Percentiles rank a stretch among this genome's conserved stretches.
phyloP scores from a whole-genome alignment of 2,113 vertebrate genomes.

The Sorex fumeus region DNA sequence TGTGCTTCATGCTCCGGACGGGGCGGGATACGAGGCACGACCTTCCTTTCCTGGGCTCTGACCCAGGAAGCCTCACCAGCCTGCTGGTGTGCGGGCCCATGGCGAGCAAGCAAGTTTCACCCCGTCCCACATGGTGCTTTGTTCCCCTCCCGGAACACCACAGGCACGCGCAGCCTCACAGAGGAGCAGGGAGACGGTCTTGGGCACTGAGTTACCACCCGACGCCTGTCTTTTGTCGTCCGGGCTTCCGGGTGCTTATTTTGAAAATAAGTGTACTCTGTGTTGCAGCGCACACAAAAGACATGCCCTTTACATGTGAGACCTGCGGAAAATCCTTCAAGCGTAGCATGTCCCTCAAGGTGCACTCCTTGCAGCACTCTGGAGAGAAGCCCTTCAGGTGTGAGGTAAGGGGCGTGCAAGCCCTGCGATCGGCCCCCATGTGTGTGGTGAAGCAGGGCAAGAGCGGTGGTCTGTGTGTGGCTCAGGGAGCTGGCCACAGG shows the following conservation, averaged over 20 bases:
- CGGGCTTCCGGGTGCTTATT: background rate
- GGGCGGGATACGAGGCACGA: background rate
- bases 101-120: background rate
- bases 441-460: rapidly evolving
- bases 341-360: conserved; percentile 99
- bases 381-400: conserved; percentile 98
- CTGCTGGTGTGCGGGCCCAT: background rate
- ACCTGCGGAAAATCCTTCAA: conserved; percentile 99
- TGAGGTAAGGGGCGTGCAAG: conserved; percentile 91
- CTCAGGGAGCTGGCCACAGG: no score
- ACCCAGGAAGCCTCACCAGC: background rate
- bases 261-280: conserved; percentile 67
- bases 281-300: conserved; percentile 97
- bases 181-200: background rate
- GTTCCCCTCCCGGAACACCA: conserved; percentile 8
- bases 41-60: background rate
- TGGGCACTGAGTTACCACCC: background rate
- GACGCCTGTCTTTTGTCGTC: background rate
- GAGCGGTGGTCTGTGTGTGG: rapidly evolving
- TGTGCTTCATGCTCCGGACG: background rate
- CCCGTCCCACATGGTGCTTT: background rate
- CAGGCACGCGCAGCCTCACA: background rate
- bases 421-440: rapidly evolving
- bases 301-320: conserved; percentile 99
- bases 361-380: conserved; percentile 98